These are phyloP conservation scores for Boulengeromyrus knoepffleri DNA, from an alignment of 2,113 vertebrate genomes.

Conservation along the genomic window DNA sequence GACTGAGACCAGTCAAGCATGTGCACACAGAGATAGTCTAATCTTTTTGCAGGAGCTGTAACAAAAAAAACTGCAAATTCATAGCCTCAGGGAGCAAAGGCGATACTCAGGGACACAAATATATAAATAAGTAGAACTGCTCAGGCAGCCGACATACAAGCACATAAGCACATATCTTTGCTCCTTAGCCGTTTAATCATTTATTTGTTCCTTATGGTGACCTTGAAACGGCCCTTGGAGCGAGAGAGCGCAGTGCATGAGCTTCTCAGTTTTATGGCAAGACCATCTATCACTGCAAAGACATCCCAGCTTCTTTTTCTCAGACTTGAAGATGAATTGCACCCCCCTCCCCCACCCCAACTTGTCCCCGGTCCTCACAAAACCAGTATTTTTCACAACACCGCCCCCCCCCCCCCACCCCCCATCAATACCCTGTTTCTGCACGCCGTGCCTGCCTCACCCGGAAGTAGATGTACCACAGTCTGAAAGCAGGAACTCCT, in stretches of 20 bases:
- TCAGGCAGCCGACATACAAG: neutral
- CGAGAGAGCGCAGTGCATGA: neutral
- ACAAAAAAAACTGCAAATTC: constrained; percentile 18
- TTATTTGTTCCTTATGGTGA: constrained; percentile 1
- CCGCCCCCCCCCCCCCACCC: too few species aligned
- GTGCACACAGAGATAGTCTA: constrained; percentile 55
- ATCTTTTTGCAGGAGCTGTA: constrained; percentile 48
- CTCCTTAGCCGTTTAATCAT: neutral
- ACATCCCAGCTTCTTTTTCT: neutral
- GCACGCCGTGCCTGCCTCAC: neutral
- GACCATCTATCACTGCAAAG: constrained; percentile 1
- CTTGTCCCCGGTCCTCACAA: neutral
- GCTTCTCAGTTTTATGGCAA: neutral
- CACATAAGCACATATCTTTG: neutral
- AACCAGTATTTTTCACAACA: constrained; percentile 11
- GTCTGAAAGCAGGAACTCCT: constrained; percentile 14
- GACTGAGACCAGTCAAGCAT: constrained; percentile 53
- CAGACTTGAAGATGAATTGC: constrained; percentile 9
- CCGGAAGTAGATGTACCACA: constrained; percentile 20
- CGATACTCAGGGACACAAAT: constrained; percentile 30
- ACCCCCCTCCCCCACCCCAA: neutral
- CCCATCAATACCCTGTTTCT: neutral
- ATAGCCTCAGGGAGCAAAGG: constrained; percentile 34
- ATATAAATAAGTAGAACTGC: constrained; percentile 23
- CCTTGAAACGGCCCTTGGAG: constrained; percentile 13